Base-by-base conservation (phyloP, 2,797 vertebrate species). In the Danio jaintianensis region DNA sequence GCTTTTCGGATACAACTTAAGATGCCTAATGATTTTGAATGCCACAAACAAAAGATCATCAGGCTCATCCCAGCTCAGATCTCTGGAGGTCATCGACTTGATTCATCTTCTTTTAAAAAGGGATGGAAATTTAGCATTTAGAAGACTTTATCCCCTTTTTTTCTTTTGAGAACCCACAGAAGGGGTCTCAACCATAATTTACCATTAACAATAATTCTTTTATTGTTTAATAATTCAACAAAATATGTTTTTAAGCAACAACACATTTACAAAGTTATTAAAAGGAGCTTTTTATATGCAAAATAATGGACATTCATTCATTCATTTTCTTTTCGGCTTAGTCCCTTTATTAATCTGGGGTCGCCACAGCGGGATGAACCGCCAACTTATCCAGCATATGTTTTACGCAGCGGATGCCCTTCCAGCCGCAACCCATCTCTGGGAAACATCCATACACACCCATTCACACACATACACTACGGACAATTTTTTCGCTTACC, bases 1-100 rank as follows among this genome's bases (percentile, higher is more conserved):
- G n/a, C n/a, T 61, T 74, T 29, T 29, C 47, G 66, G 48, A 43
- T 29, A 76, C 22, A 43, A 16, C 3, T 20, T 76, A n/a, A 45
- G 47, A 63, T 63, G 36, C 5, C 3, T 13, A 63, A 38, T 48
- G 47, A n/a, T 40, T 63, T 6, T 10, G 11, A 55, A 66, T n/a
- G 8, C 58, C 15, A 29, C 12, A 29, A 43, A 45, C 70, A 50
- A 63, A 7, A 59, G 58, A 18, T 48, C 58, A 20, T 62, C 20
- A 48, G 45, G 56, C 56, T 62, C 43, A 75, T 18, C 29, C 13
- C 71, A 20, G 45, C 29, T 61, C 4, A 0, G 16, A 56, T 43
- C 18, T 40, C n/a, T 22, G 20, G 55, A 13, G 42, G 18, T 7
- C 45, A 16, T 63, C 38, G 42, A 66, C 4, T 45, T 64, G 11